Evolutionary conservation across 2,113 vertebrate genomes (phyloP), one percentile per base, ranked within the genome.

Genomic region (Suricata suricatta): DNA sequence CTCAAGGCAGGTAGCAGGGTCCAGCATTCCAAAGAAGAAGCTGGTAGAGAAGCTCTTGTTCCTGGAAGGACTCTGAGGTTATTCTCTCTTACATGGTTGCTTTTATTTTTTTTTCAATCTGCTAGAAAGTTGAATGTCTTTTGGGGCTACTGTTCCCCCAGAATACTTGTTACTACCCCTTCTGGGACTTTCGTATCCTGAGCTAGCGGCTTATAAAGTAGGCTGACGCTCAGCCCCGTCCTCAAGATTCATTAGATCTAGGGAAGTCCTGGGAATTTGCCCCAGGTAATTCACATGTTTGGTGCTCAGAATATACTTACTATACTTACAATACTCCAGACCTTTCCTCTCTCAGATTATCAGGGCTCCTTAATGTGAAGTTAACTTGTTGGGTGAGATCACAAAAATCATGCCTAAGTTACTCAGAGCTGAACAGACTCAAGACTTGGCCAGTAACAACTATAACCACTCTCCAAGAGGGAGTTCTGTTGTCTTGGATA

Each of bases 91-190:
- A 2, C 41, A 16, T 50, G 41, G 7, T 76, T n/a, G 23, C 64
- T 91, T 91, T 74, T 57, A 96, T 64, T 87, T 29, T 33, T 50
- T 86, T 95, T 92, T 71, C 68, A 96, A 93, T 29, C 27, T 90
- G 41, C 50, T 76, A 41, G 57, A 90, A 88, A 66, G 25, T 68
- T 27, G 31, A 54, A 29, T 7, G 47, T 7, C 23, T 92, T 90
- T 77, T 60, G 35, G 57, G 47, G 10, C 19, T 72, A 14, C 79
- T n/a, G 63, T 38, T 38, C 7, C 44, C 74, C 86, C 14, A 16
- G 77, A 74, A 72, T 81, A 66, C 31, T 25, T 81, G 57, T 47
- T 68, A 52, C 27, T 57, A 16, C 10, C 44, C n/a, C 33, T n/a
- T 15, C 27, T 72, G 72, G 69, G 68, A 35, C 79, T 92, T 96